Conservation (phyloP, 2,888 invertebrate genomes). For the Spisula subtruncata region DNA sequence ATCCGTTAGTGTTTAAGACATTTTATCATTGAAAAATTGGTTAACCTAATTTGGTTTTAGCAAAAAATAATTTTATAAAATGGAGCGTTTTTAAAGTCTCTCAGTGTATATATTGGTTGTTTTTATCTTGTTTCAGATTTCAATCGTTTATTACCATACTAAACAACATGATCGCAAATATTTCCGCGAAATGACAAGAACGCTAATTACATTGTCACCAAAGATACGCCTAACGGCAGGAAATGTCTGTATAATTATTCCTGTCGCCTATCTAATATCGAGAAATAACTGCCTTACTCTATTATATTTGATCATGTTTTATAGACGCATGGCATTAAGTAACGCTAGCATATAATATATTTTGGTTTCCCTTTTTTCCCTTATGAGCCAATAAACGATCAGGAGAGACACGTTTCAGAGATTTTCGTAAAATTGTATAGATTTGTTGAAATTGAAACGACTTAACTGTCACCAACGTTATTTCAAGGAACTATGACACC, state of each 20-base stretch:
- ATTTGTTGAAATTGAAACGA: not conserved
- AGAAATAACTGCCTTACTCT: not conserved
- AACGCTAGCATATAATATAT: not conserved
- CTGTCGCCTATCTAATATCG: not conserved
- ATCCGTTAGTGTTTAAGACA: too few species aligned
- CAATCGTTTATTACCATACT: not conserved
- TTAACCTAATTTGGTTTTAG: not conserved
- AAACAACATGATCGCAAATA: not conserved
- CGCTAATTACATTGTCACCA: constrained; percentile 3
- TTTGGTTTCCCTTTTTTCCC: not conserved
- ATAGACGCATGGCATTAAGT: constrained; percentile 1
- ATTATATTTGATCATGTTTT: not conserved
- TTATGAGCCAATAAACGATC: not conserved
- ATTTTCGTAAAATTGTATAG: not conserved
- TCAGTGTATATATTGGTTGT: not conserved
- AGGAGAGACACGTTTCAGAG: not conserved
- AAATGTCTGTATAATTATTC: constrained; percentile 6
- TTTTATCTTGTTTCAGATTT: not conserved
- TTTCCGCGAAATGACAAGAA: not conserved
- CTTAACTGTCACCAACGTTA: not conserved
- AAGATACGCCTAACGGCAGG: not conserved
- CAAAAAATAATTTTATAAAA: not conserved
- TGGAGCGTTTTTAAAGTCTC: too few species aligned
- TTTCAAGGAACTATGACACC: not conserved
- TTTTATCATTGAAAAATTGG: too few species aligned